A percentile compares a stretch with the other conserved stretches of the same genome.
These are phyloP conservation scores for Malurus leucopterus DNA, from an alignment of 2,797 vertebrate genomes.

Conservation along the genomic window DNA sequence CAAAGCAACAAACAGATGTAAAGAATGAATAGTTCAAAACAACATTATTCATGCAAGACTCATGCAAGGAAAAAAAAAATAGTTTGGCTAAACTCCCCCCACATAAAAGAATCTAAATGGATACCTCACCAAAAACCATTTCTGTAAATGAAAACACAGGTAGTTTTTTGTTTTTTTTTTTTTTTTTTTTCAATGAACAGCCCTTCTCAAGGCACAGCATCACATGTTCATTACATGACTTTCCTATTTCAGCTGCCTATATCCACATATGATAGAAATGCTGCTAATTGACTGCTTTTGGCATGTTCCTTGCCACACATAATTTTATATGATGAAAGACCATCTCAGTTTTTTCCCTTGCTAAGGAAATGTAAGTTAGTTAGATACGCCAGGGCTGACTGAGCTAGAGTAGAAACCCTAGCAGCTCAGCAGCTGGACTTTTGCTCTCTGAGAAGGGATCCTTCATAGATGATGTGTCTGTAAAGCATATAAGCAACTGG, in stretches of 20 bases:
- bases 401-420: not conserved
- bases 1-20: not conserved
- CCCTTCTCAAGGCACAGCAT: not conserved
- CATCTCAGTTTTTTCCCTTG: not conserved
- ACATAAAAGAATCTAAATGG: not conserved
- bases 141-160: not conserved
- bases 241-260: not conserved
- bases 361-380: not conserved
- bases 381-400: not conserved
- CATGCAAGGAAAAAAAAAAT: not conserved
- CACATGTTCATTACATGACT: accelerated
- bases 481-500: not conserved
- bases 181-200: not conserved
- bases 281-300: not conserved
- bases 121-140: not conserved
- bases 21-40: not conserved
- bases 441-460: not conserved
- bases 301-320: not conserved
- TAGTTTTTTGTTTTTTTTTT: not conserved
- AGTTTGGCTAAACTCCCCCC: not conserved
- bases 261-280: not conserved
- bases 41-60: not conserved
- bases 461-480: not conserved
- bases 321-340: not conserved
- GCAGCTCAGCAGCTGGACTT: not conserved